A percentile compares a stretch with the other conserved stretches of the same genome.
Evolutionary conservation across 2,888 invertebrate species (phyloP).

Genomic region (Agrochola macilenta): DNA sequence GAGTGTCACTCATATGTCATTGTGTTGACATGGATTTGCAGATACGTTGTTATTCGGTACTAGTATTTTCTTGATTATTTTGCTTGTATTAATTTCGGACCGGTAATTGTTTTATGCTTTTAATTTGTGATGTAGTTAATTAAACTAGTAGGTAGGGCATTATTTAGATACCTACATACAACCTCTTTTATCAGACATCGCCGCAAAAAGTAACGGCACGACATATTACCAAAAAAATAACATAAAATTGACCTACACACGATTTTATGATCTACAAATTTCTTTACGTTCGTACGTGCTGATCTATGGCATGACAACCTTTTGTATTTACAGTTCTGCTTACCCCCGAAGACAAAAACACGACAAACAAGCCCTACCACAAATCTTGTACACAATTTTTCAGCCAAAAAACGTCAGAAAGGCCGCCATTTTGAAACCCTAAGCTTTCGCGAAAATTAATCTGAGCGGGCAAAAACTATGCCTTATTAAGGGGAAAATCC

Average conservation of each 20-base stretch:
- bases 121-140: constrained; percentile 6
- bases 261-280: background rate
- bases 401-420: constrained; percentile 69
- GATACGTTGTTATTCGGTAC: constrained; percentile 43
- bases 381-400: constrained; percentile 63
- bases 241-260: background rate
- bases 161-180: background rate
- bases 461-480: constrained; percentile 82
- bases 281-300: no score
- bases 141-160: background rate
- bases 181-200: background rate
- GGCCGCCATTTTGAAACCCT: constrained; percentile 69
- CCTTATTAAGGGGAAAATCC: constrained; percentile 83
- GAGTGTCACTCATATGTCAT: constrained; percentile 67
- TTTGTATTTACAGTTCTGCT: constrained; percentile 33
- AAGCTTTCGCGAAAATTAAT: constrained; percentile 80
- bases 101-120: background rate
- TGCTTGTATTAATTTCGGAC: background rate
- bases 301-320: constrained; percentile 4
- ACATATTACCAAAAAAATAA: background rate
- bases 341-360: constrained; percentile 34
- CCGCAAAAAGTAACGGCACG: background rate
- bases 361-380: constrained; percentile 47
- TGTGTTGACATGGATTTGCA: constrained; percentile 63
- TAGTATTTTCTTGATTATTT: constrained; percentile 21